A percentile compares a stretch with the other conserved stretches of the same genome.
Evolutionary conservation across 2,797 vertebrate species (phyloP).

Genomic region (Eutrigla gurnardus): DNA sequence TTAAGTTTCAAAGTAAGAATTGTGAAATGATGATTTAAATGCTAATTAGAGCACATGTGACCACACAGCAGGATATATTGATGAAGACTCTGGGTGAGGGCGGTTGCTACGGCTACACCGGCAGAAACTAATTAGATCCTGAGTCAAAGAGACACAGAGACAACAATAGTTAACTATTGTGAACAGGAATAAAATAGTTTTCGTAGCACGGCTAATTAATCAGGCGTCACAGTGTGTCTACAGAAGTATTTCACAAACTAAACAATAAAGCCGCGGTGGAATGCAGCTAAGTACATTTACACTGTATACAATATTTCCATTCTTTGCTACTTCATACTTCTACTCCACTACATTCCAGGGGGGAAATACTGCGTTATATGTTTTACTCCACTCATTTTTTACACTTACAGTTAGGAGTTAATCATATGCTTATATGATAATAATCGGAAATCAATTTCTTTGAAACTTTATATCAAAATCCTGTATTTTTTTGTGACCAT

Average conservation of each 20-base stretch:
- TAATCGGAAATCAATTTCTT: no score
- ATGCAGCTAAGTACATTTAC: neutral
- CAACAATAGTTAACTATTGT: constrained; percentile 10
- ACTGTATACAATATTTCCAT: neutral
- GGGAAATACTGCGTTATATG: neutral
- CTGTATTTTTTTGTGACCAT: no score
- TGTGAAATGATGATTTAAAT: neutral
- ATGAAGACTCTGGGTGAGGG: constrained; percentile 11
- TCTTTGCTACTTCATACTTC: neutral
- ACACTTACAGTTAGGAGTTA: neutral
- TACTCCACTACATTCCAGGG: neutral
- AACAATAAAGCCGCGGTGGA: constrained; percentile 2
- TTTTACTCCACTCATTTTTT: neutral
- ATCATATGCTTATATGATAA: no score
- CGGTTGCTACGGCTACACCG: constrained; percentile 13
- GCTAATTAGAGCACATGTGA: neutral
- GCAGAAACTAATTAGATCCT: constrained; percentile 13
- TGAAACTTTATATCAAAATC: no score
- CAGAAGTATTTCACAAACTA: neutral
- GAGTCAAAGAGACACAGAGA: constrained; percentile 20
- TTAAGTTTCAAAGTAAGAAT: neutral
- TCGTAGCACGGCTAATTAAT: constrained; percentile 3
- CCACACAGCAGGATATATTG: neutral
- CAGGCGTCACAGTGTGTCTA: neutral
- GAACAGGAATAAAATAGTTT: neutral